phyloP scores from a whole-genome alignment of 1,140 invertebrate species.

The Probaryconus sp. region DNA sequence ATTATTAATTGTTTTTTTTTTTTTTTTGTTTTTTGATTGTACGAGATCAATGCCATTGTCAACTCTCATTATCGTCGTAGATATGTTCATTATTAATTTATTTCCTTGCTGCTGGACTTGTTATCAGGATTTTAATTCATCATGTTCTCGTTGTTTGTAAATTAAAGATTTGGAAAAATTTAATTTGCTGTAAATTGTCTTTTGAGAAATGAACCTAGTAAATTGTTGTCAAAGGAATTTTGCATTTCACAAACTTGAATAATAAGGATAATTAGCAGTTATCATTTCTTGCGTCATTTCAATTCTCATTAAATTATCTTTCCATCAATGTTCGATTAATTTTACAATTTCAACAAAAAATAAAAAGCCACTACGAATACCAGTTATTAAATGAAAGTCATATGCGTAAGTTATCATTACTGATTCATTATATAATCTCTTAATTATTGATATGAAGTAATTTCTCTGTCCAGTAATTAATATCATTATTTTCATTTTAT shows the following conservation, averaged over 20 bases:
- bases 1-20: no score
- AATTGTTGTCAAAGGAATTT: no score
- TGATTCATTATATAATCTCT: conserved; percentile 10
- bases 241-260: no score
- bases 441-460: no score
- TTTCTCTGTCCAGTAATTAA: no score
- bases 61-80: conserved; percentile 35
- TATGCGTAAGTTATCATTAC: no score
- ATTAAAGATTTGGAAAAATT: no score
- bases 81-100: conserved; percentile 6
- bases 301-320: background rate
- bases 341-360: background rate
- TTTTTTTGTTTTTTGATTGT: conserved; percentile 24
- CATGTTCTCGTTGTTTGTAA: no score
- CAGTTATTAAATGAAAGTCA: conserved; percentile 32
- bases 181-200: no score
- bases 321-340: conserved; percentile 9
- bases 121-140: no score
- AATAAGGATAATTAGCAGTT: conserved; percentile 1
- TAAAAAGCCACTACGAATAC: background rate
- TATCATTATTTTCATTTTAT: conserved; percentile 12
- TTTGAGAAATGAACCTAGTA: no score
- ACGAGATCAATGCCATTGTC: conserved; percentile 46
- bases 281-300: conserved; percentile 14
- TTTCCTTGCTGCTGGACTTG: conserved; percentile 1